These are phyloP conservation scores for Holocentrus rufus DNA, from an alignment of 2,797 vertebrate genomes.

Conservation along the genomic window DNA sequence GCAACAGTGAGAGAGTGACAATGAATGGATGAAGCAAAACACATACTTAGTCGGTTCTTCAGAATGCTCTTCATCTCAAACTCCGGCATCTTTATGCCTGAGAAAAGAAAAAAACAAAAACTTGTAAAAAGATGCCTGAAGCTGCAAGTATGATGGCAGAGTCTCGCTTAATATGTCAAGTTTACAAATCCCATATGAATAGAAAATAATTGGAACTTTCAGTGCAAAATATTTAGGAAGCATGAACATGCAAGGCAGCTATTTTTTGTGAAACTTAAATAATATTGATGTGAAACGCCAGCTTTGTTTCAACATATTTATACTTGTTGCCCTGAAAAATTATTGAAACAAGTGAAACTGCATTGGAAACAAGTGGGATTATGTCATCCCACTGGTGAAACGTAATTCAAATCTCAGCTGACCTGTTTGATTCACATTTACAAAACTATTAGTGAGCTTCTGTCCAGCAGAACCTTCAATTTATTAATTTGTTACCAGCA, in stretches of 20 bases:
- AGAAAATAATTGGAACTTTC: background rate
- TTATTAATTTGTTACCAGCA: background rate
- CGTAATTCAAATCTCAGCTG: too few relatives aligned
- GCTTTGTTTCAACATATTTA: too few relatives aligned
- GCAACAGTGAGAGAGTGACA: background rate
- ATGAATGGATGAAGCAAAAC: background rate
- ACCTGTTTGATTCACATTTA: too few relatives aligned
- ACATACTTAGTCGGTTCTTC: constrained; percentile 74
- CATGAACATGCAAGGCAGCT: too few relatives aligned
- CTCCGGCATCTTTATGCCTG: constrained; percentile 25
- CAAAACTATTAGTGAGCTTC: too few relatives aligned
- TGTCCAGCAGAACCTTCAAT: background rate
- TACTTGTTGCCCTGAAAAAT: too few relatives aligned
- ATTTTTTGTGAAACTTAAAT: too few relatives aligned
- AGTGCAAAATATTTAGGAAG: background rate
- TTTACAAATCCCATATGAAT: background rate
- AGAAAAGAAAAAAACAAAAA: background rate
- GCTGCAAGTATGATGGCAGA: too few relatives aligned
- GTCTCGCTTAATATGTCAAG: background rate
- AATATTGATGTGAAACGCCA: background rate
- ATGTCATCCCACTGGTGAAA: too few relatives aligned
- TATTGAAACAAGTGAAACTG: too few relatives aligned
- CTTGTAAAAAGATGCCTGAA: background rate
- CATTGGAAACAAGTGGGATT: too few relatives aligned
- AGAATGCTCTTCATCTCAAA: constrained; percentile 78